phyloP scores from a whole-genome alignment of 2,888 invertebrate species.

The Chelonus formosanus region DNA sequence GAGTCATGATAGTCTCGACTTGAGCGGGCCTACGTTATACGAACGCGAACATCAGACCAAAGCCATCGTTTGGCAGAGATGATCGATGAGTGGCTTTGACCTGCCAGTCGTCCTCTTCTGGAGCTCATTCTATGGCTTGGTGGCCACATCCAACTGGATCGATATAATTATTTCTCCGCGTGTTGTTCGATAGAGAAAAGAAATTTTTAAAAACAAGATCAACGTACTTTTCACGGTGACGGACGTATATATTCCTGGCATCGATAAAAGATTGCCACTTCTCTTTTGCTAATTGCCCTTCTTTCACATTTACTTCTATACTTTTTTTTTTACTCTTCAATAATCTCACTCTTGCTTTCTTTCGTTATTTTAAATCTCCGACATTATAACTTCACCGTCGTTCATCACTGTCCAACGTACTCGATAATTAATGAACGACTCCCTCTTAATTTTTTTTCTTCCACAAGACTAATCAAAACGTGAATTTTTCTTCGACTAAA shows the following conservation, averaged over 20 bases:
- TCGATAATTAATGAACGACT: slow-evolving; percentile 46
- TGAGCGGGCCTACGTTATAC: slow-evolving; percentile 13
- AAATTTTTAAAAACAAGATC: slow-evolving; percentile 12
- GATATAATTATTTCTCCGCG: slow-evolving; percentile 61
- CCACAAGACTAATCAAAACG: slow-evolving; percentile 16
- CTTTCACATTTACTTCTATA: slow-evolving; percentile 29
- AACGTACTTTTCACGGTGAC: slow-evolving; percentile 7
- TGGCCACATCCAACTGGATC: slow-evolving; percentile 53
- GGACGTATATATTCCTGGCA: slow-evolving; percentile 16
- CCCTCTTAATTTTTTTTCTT: slow-evolving; percentile 30
- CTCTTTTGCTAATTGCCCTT: slow-evolving; percentile 33
- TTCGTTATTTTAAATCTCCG: slow-evolving; percentile 41
- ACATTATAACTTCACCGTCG: slow-evolving; percentile 44
- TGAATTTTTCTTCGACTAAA: slow-evolving; percentile 1
- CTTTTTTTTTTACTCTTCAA: slow-evolving; percentile 31
- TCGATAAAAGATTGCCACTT: slow-evolving; percentile 40
- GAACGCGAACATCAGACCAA: slow-evolving; percentile 44
- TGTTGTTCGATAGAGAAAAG: slow-evolving; percentile 8
- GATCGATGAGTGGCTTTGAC: slow-evolving; percentile 64
- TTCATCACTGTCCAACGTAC: slow-evolving; percentile 45
- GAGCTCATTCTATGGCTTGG: slow-evolving; percentile 16
- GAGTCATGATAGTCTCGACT: slow-evolving; percentile 43
- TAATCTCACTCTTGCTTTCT: slow-evolving; percentile 15
- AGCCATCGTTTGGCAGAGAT: slow-evolving; percentile 53
- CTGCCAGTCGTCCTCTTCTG: slow-evolving; percentile 54